Conservation (phyloP, 2,797 vertebrate species). For the Macrochelys suwanniensis region DNA sequence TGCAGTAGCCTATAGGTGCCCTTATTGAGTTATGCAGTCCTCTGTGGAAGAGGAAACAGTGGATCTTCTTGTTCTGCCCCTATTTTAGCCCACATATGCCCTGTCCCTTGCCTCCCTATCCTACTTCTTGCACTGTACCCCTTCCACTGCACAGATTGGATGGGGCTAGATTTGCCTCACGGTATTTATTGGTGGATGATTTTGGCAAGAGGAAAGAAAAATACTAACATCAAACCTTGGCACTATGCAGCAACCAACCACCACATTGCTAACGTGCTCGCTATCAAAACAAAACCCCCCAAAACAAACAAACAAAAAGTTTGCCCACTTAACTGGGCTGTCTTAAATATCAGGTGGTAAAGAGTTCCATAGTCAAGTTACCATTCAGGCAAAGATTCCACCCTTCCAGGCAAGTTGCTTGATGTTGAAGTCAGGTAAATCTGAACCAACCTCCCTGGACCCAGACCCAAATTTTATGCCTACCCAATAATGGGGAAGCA, state of each 20-base stretch:
- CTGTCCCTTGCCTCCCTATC: neutral
- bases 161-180: slow-evolving; percentile 33
- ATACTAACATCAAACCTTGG: neutral
- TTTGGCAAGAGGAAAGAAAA: neutral
- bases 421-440: neutral
- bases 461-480: slow-evolving; percentile 28
- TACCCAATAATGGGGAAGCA: neutral
- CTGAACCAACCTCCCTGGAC: neutral
- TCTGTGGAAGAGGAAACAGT: neutral
- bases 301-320: neutral
- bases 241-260: neutral
- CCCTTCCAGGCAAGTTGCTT: slow-evolving; percentile 43
- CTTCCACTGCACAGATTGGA: slow-evolving; percentile 49
- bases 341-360: neutral
- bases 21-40: neutral
- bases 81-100: neutral
- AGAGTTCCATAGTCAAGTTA: slow-evolving; percentile 1
- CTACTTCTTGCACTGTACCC: slow-evolving; percentile 60
- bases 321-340: neutral
- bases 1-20: neutral
- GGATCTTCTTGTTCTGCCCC: neutral
- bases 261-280: accelerated
- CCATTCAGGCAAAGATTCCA: neutral
- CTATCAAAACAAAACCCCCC: neutral
- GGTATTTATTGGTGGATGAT: accelerated